Percentiles rank a stretch among this genome's conserved stretches.
These are phyloP conservation scores for Gavialis gangeticus DNA, from an alignment of 2,113 vertebrate species.

Conservation along the genomic window DNA sequence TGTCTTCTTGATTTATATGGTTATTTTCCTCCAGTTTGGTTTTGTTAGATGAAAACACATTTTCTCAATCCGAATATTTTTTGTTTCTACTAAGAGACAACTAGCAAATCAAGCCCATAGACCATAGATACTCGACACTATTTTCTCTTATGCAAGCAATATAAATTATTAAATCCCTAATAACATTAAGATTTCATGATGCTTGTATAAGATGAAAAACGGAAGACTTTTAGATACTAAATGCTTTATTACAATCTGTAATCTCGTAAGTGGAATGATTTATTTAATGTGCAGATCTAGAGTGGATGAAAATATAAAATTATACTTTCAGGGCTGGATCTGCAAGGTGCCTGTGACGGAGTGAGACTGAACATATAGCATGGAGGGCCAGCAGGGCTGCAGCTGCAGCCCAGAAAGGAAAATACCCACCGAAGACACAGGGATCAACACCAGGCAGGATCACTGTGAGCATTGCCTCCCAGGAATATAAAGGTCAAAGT, in stretches of 20 bases:
- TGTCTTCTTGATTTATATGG: not conserved
- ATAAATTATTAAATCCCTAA: slow-evolving; percentile 67
- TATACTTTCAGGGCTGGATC: not conserved
- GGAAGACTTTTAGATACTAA: slow-evolving; percentile 37
- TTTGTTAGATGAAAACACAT: not conserved
- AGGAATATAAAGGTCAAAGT: too few relatives aligned
- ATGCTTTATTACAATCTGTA: slow-evolving; percentile 31
- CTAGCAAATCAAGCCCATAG: slow-evolving; percentile 3
- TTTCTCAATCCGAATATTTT: not conserved
- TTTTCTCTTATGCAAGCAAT: slow-evolving; percentile 15
- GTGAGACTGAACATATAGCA: too few relatives aligned
- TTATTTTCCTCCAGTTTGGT: not conserved
- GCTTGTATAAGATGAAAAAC: slow-evolving; percentile 30
- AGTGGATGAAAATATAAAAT: not conserved
- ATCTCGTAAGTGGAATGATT: slow-evolving; percentile 38
- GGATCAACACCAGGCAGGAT: too few relatives aligned
- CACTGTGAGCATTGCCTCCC: too few relatives aligned
- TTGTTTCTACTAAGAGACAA: not conserved
- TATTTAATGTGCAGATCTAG: slow-evolving; percentile 35
- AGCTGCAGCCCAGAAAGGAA: too few relatives aligned
- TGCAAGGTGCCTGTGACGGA: not conserved
- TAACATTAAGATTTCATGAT: slow-evolving; percentile 59
- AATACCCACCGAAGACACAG: too few relatives aligned
- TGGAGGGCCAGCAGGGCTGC: too few relatives aligned
- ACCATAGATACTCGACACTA: not conserved